These are phyloP conservation scores for Ambastaia sidthimunki DNA, from an alignment of 2,797 vertebrate genomes.

Conservation along the genomic window DNA sequence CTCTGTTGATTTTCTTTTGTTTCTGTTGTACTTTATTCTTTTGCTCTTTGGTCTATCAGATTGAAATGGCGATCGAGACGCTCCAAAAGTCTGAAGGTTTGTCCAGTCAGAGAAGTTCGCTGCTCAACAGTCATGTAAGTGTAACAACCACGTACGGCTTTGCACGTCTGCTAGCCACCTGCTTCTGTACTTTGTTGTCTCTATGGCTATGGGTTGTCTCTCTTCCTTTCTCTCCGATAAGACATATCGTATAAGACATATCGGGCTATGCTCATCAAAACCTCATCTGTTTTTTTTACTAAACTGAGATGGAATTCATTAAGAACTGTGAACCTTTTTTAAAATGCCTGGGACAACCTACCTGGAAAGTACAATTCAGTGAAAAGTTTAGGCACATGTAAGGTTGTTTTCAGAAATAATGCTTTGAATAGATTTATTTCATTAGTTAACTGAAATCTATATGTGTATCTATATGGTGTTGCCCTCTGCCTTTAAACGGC, in stretches of 20 bases:
- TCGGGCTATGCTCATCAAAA: constrained; percentile 34
- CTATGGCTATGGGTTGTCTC: constrained; percentile 4
- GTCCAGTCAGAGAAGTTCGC: constrained; percentile 97
- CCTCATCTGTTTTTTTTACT: neutral
- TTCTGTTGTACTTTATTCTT: constrained; percentile 72
- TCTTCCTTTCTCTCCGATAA: neutral
- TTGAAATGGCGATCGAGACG: constrained; percentile 99
- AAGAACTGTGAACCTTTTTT: too few relatives aligned
- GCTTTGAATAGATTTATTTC: too few relatives aligned
- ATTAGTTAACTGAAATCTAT: too few relatives aligned
- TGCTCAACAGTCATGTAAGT: constrained; percentile 99
- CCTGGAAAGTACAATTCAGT: too few relatives aligned
- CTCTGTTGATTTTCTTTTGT: constrained; percentile 78
- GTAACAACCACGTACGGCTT: constrained; percentile 60
- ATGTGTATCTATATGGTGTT: too few relatives aligned
- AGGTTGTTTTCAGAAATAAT: too few relatives aligned
- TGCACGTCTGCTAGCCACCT: constrained; percentile 41
- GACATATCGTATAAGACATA: constrained; percentile 20
- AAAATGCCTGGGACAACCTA: too few relatives aligned
- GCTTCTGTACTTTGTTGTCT: constrained; percentile 14
- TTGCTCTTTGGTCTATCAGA: constrained; percentile 89
- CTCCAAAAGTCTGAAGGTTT: constrained; percentile 99
- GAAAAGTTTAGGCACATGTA: too few relatives aligned
- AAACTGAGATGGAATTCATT: too few relatives aligned
- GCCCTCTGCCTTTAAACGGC: too few relatives aligned